Percentiles rank a stretch among this genome's conserved stretches.
Conservation (phyloP, 2,113 vertebrate species). For the Ascaphus truei region DNA sequence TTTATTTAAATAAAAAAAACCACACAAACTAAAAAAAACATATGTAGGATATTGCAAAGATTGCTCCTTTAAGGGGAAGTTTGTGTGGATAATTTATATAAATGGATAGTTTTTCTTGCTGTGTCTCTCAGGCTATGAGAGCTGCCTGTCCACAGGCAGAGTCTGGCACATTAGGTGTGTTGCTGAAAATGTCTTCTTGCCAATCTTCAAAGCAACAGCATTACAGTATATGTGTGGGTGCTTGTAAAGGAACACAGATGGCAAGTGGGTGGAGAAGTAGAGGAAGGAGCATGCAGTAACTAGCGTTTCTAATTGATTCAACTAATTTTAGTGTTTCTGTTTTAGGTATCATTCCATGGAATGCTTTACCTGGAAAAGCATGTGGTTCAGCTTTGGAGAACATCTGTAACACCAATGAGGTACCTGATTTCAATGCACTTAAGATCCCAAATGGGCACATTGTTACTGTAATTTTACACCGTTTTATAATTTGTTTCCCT, state of each 20-base stretch:
- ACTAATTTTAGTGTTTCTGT: constrained; percentile 38
- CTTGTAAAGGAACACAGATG: constrained; percentile 43
- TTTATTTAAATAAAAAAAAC: too few relatives aligned
- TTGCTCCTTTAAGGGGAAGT: too few relatives aligned
- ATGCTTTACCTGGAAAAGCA: constrained; percentile 85
- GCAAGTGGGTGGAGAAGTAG: constrained; percentile 21
- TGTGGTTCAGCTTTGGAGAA: constrained; percentile 80
- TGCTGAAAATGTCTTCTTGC: constrained; percentile 36
- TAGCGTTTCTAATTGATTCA: background rate
- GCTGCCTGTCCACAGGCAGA: constrained; percentile 33
- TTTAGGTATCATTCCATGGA: constrained; percentile 95
- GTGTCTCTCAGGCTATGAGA: too few relatives aligned
- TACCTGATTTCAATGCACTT: constrained; percentile 45
- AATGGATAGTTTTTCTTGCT: too few relatives aligned
- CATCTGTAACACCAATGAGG: constrained; percentile 90
- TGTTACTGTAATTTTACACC: too few relatives aligned
- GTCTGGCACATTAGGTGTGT: background rate
- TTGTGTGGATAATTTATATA: too few relatives aligned
- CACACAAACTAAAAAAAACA: too few relatives aligned
- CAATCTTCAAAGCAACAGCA: constrained; percentile 23
- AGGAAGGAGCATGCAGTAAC: background rate
- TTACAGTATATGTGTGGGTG: constrained; percentile 5
- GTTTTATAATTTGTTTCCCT: too few relatives aligned
- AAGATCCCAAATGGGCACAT: too few relatives aligned
- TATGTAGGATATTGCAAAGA: too few relatives aligned